These are phyloP conservation scores for Acheta domesticus DNA, from an alignment of 2,888 invertebrate genomes.

Conservation along the genomic window DNA sequence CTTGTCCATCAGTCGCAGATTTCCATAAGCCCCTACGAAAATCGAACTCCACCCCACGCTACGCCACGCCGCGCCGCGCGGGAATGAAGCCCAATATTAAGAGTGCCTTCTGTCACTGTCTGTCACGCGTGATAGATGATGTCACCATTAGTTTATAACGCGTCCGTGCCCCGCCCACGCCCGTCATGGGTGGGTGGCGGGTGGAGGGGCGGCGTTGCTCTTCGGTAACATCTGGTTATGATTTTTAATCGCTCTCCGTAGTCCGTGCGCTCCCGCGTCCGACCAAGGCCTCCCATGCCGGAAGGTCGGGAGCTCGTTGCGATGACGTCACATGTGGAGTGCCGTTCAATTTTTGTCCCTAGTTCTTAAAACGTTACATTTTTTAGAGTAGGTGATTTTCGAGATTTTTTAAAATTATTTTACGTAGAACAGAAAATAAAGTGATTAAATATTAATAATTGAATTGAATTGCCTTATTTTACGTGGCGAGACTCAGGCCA, in stretches of 20 bases:
- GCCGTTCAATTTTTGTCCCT: too few species aligned
- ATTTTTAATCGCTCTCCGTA: slow-evolving; percentile 1
- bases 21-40: background rate
- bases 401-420: too few species aligned
- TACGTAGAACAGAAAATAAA: too few species aligned
- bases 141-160: background rate
- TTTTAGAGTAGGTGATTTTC: too few species aligned
- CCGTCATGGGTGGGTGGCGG: background rate
- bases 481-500: too few species aligned
- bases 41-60: background rate
- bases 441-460: too few species aligned
- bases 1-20: background rate
- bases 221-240: slow-evolving; percentile 18
- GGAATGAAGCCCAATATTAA: slow-evolving; percentile 8
- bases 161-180: background rate
- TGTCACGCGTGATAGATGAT: background rate
- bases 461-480: too few species aligned
- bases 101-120: slow-evolving; percentile 9
- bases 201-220: background rate
- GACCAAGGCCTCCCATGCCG: background rate
- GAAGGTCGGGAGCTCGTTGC: too few species aligned
- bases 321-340: too few species aligned
- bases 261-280: background rate
- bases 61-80: background rate
- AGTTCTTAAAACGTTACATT: too few species aligned